phyloP scores from a whole-genome alignment of 2,888 invertebrate genomes.

The Galerucella pusilla region DNA sequence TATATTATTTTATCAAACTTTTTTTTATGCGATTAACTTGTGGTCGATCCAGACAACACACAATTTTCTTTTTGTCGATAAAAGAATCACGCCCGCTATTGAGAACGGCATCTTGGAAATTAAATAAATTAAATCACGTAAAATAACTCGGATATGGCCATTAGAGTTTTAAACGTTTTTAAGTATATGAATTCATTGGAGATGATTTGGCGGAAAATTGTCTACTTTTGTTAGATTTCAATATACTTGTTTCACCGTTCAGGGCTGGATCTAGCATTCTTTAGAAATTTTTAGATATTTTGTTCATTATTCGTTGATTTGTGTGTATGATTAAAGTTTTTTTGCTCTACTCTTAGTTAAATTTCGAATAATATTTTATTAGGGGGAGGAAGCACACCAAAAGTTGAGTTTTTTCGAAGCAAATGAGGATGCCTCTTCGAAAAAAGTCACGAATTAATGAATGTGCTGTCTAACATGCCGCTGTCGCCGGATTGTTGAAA shows the following conservation, averaged over 20 bases:
- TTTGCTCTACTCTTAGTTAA: too few species aligned
- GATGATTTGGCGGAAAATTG: constrained; percentile 31
- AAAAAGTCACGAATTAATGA: too few species aligned
- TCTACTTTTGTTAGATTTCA: constrained; percentile 16
- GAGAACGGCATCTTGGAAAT: constrained; percentile 16
- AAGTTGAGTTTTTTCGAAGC: too few species aligned
- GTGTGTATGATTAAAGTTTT: too few species aligned
- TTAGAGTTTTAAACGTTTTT: constrained; percentile 32
- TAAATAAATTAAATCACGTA: constrained; percentile 40
- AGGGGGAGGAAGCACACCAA: too few species aligned
- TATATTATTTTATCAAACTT: not conserved
- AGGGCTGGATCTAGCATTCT: not conserved
- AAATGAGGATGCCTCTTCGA: too few species aligned
- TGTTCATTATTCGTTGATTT: too few species aligned
- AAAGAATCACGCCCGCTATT: not conserved
- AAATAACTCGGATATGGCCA: constrained; percentile 32
- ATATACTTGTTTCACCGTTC: not conserved
- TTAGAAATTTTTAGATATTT: too few species aligned
- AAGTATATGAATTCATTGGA: constrained; percentile 18
- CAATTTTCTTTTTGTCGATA: not conserved
- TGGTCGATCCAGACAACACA: not conserved
- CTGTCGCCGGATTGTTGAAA: too few species aligned
- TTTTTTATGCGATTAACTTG: not conserved
- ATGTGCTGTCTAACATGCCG: too few species aligned
- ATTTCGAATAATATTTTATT: too few species aligned